phyloP scores from a whole-genome alignment of 2,888 invertebrate species.

The Petrophora chlorosata region DNA sequence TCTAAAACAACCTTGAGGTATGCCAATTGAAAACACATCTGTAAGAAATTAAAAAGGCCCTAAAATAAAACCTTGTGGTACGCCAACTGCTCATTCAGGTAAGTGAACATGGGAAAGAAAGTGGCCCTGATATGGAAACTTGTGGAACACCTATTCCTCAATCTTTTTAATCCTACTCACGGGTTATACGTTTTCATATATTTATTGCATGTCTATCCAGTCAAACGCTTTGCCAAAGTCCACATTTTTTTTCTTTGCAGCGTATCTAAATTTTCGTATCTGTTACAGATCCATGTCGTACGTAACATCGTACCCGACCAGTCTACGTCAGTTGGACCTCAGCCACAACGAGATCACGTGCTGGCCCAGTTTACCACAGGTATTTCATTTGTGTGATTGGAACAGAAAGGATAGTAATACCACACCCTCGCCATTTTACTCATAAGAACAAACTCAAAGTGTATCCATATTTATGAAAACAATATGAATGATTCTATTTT shows the following conservation, averaged over 20 bases:
- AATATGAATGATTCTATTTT: too few species aligned
- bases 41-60: not conserved
- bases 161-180: too few species aligned
- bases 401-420: too few species aligned
- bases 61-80: not conserved
- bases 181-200: too few species aligned
- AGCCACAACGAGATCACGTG: slow-evolving; percentile 95
- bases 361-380: slow-evolving; percentile 94
- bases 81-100: too few species aligned
- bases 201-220: not conserved
- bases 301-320: slow-evolving; percentile 94
- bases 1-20: too few species aligned
- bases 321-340: slow-evolving; percentile 95
- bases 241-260: not conserved
- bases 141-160: too few species aligned
- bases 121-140: not conserved
- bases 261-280: not conserved
- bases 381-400: slow-evolving; percentile 49
- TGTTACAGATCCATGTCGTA: slow-evolving; percentile 89
- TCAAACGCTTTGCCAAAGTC: not conserved
- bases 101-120: too few species aligned
- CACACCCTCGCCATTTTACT: too few species aligned
- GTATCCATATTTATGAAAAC: too few species aligned
- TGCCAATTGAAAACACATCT: not conserved
- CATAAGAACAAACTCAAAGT: too few species aligned